Base-by-base conservation (phyloP, 2,888 invertebrate genomes). In the Drosophila recens region DNA sequence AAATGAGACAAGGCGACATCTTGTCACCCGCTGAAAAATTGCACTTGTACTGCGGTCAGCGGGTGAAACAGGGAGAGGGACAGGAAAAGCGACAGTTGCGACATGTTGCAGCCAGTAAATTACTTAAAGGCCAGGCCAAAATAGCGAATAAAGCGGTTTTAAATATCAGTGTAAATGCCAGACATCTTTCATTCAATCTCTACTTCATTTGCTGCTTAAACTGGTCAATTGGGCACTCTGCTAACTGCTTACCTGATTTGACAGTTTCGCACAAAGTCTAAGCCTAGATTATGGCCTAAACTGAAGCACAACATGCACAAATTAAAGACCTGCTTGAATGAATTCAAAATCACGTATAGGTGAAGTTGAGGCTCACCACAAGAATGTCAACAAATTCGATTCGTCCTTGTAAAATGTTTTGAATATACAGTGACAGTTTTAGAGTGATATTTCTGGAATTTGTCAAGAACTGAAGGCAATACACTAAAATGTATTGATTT, bases 21-120 rank as follows among this genome's bases (percentile, higher is more conserved):
- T 82, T 82, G 89, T 86, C 88, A 89, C 80, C 64, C 73, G 77
- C 58, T 87, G 84, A 88, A 84, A 88, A 90, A 90, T 87, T 87
- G 79, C 87, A 49, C 53, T 27, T 40, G 17, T 54, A 30, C 53
- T 17, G 40, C 5, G 27, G 10, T 6, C 11, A 33, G 33, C 11
- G 15, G 33, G 17, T 4, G 40, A 6, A 9, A 48, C 10, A 36
- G 48, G 3, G n/a, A 10, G 17, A n/a, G 34, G 1, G 1, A 27
- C 9, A 34, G 34, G 0, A 2, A 30, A 8, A 30, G 30, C 5
- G 27, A 27, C 27, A 27, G 20, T 51, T 52, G 54, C 58, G 66
- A 73, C 76, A 70, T 66, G 75, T 79, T 65, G 72, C 53, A 56
- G 64, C 40, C 59, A 72, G 75, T 76, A 90, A 90, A 85, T 89